A percentile compares a stretch with the other conserved stretches of the same genome.
These are phyloP conservation scores for Drymodes brunneopygia DNA, from an alignment of 2,113 vertebrate species.

Conservation along the genomic window DNA sequence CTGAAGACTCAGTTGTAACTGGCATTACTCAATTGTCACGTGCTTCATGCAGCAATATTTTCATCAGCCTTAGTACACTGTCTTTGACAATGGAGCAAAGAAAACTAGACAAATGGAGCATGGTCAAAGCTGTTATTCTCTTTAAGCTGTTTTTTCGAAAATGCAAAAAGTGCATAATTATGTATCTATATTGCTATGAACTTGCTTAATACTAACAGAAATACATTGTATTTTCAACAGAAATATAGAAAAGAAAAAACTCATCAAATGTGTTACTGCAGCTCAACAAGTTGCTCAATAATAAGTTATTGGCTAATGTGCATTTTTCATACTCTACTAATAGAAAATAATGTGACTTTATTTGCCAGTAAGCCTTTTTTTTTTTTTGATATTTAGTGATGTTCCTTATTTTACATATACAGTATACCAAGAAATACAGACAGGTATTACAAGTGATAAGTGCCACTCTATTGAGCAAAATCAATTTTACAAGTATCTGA, in stretches of 20 bases:
- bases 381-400: neutral
- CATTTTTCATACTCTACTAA: neutral
- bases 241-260: neutral
- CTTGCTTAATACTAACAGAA: neutral
- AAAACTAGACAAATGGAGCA: neutral
- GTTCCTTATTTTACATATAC: neutral
- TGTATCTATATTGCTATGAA: neutral
- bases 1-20: neutral
- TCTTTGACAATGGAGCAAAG: neutral
- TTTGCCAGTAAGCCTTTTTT: neutral
- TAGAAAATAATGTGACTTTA: neutral
- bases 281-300: neutral
- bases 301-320: neutral
- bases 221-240: neutral
- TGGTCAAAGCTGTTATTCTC: neutral
- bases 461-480: neutral
- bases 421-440: neutral
- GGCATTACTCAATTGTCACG: rapidly evolving
- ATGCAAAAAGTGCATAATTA: neutral
- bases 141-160: neutral
- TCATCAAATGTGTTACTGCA: neutral
- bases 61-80: neutral
- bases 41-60: neutral
- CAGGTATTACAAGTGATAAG: neutral
- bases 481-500: neutral